Evolutionary conservation across 1,140 invertebrate genomes (phyloP), one percentile per base, ranked within the genome.

Genomic region (Leptoteleia sp.): DNA sequence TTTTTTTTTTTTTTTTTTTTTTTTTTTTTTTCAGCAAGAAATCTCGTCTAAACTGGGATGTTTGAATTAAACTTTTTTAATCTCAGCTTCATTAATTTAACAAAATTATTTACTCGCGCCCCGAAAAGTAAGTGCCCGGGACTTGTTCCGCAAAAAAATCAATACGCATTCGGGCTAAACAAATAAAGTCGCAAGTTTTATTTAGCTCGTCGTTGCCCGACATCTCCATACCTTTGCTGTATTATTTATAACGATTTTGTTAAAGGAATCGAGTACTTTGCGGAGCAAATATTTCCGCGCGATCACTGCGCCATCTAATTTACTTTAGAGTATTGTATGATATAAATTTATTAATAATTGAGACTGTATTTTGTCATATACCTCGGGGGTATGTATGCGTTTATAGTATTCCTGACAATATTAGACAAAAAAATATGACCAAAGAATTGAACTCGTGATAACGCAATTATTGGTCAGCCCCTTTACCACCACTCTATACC

Each of bases 1-100:
- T n/a, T n/a, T n/a, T n/a, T n/a, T n/a, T n/a, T n/a, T n/a, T n/a
- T n/a, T n/a, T n/a, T n/a, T n/a, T n/a, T n/a, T n/a, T n/a, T n/a
- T n/a, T n/a, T n/a, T n/a, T n/a, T n/a, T n/a, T n/a, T n/a, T n/a
- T n/a, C n/a, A n/a, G n/a, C n/a, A 52, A 37, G 15, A 37, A 52
- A 37, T 52, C 33, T 12, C 33, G 11, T 33, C 1, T 9, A 37
- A 25, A 25, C 13, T 43, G 22, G 3, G 37, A 9, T 42, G 29
- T 59, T 59, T 59, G 13, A 45, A 61, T 47, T 35, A 61, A 61
- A 61, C 42, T 61, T 61, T 45, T 45, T 59, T 27, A 38, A 40
- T 55, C 50, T 16, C 19, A 1, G 12, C 17, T 19, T 40, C 35
- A 27, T 40, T 40, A 55, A 40, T 40, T 55, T 19, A 27, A 40